Percentiles rank a stretch among this genome's conserved stretches.
These are phyloP conservation scores for Triplophysa tibetana DNA, from an alignment of 2,113 vertebrate genomes.

Conservation along the genomic window DNA sequence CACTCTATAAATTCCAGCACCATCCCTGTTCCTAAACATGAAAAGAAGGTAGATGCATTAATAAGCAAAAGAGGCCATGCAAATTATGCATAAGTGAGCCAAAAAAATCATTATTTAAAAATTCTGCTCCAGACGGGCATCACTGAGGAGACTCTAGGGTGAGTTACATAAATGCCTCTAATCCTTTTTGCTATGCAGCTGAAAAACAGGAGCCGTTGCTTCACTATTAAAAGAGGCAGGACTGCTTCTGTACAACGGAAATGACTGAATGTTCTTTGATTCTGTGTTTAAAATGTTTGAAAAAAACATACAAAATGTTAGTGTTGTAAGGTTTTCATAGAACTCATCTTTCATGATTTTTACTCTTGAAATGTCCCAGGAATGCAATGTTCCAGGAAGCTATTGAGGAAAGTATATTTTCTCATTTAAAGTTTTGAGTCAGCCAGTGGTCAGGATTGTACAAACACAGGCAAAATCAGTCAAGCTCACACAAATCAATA, in stretches of 20 bases:
- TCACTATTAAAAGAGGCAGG: constrained; percentile 4
- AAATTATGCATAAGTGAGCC: constrained; percentile 27
- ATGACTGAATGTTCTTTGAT: not conserved
- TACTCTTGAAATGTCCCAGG: not conserved
- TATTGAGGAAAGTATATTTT: not conserved
- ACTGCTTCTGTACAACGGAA: not conserved
- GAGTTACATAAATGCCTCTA: constrained; percentile 39
- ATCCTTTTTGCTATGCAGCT: constrained; percentile 40
- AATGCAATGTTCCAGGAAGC: not conserved
- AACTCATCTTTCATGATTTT: not conserved
- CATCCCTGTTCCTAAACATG: constrained; percentile 3
- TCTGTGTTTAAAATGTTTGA: not conserved
- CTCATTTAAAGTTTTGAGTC: constrained; percentile 22
- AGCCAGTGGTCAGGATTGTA: constrained; percentile 1
- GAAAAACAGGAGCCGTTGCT: constrained; percentile 15
- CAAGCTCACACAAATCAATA: constrained; percentile 19
- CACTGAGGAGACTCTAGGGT: constrained; percentile 9
- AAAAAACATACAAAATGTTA: constrained; percentile 1
- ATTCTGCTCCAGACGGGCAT: constrained; percentile 18
- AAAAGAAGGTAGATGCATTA: constrained; percentile 5
- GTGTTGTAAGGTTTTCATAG: no score
- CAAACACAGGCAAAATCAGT: constrained; percentile 14
- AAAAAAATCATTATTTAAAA: constrained; percentile 18
- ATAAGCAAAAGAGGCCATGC: constrained; percentile 1
- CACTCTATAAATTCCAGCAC: constrained; percentile 39